These are phyloP conservation scores for Chloropsis cyanopogon DNA, from an alignment of 2,113 vertebrate species.

Conservation along the genomic window DNA sequence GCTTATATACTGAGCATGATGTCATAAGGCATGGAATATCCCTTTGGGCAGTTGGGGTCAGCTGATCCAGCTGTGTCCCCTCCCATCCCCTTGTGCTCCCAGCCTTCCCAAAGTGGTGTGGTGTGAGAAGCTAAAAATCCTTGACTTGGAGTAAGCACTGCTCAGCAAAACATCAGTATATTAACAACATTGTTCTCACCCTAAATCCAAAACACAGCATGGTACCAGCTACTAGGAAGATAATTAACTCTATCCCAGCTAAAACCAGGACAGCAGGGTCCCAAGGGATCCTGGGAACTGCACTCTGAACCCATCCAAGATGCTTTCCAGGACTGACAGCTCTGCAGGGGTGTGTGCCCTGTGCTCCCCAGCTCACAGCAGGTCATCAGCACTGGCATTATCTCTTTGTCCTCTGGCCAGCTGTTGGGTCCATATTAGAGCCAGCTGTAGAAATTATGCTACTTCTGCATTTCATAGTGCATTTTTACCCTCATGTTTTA, in stretches of 20 bases:
- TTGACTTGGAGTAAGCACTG: neutral
- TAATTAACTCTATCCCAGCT: neutral
- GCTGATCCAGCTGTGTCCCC: neutral
- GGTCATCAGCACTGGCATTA: neutral
- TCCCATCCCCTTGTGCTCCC: neutral
- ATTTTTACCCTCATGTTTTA: neutral
- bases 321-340: neutral
- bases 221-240: neutral
- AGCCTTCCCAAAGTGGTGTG: neutral
- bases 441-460: neutral
- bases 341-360: accelerated
- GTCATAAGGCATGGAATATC: neutral
- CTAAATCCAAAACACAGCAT: neutral
- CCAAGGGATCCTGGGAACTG: neutral
- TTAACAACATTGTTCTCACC: neutral
- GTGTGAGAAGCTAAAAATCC: neutral
- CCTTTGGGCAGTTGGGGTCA: neutral
- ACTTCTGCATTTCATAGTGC: neutral
- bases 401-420: neutral
- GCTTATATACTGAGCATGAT: neutral
- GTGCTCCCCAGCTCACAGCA: neutral
- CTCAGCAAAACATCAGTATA: neutral
- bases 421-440: neutral
- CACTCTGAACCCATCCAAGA: neutral
- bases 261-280: neutral